These are phyloP conservation scores for Theonella swinhoei DNA, from an alignment of 37 sponge, comb jelly and placozoan genomes.

Conservation along the genomic window DNA sequence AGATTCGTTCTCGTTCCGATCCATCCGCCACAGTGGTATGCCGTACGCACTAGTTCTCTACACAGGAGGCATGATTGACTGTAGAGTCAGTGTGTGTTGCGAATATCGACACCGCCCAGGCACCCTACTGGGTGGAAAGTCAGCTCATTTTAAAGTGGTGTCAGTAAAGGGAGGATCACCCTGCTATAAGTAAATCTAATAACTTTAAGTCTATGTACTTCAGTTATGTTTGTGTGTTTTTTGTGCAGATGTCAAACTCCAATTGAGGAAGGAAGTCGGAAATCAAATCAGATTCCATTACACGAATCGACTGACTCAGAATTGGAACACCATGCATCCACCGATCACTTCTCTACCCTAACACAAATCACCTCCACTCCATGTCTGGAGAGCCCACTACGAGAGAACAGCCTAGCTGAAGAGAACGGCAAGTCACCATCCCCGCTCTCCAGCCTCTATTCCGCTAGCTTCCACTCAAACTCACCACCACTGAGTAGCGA, in stretches of 20 bases:
- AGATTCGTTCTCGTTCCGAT: constrained; percentile 73
- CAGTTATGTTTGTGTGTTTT: no score
- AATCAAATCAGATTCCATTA: no score
- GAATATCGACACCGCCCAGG: constrained; percentile 79
- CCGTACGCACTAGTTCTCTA: constrained; percentile 92
- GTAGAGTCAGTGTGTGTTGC: constrained; percentile 90
- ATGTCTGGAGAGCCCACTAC: no score
- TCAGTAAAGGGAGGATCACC: constrained; percentile 60
- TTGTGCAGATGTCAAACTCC: no score
- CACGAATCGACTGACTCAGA: no score
- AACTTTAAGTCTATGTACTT: no score
- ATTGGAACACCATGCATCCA: no score
- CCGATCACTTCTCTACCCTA: no score
- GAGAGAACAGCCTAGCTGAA: no score
- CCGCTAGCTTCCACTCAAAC: neutral
- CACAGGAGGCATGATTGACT: constrained; percentile 83
- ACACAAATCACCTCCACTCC: no score
- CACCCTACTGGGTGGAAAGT: constrained; percentile 51
- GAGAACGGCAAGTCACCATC: no score
- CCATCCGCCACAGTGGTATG: constrained; percentile 78
- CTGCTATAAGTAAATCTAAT: constrained; percentile 45
- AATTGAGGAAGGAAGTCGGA: no score
- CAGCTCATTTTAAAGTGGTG: constrained; percentile 63
- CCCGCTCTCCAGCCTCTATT: neutral
- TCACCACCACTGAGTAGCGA: neutral